Percentiles rank a stretch among this genome's conserved stretches.
Conservation (phyloP, 2,113 vertebrate species). For the Todiramphus saurophagus region DNA sequence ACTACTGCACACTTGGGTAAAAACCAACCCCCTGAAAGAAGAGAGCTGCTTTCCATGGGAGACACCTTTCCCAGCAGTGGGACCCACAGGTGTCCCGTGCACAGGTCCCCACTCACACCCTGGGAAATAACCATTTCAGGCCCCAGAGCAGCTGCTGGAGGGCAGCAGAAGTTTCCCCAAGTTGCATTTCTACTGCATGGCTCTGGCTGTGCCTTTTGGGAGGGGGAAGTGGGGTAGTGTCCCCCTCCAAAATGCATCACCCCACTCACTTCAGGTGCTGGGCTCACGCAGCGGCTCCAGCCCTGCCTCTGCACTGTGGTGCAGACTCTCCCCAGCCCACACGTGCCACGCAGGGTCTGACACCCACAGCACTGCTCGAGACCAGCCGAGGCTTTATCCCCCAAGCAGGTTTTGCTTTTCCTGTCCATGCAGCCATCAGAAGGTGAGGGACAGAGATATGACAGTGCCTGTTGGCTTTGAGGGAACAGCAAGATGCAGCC, state of each 20-base stretch:
- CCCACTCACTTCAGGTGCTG: accelerated
- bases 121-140: background rate
- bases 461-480: background rate
- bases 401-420: background rate
- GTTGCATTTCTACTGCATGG: background rate
- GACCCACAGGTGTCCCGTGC: background rate
- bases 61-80: accelerated
- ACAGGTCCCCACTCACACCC: background rate
- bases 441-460: background rate
- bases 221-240: background rate
- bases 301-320: accelerated
- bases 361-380: accelerated
- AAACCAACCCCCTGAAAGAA: background rate
- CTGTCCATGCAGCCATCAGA: background rate
- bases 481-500: background rate
- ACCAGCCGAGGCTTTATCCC: background rate
- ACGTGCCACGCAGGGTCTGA: background rate
- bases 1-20: background rate
- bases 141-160: background rate
- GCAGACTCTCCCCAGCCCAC: background rate
- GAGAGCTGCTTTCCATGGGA: background rate
- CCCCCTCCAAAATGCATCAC: background rate
- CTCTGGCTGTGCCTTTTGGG: background rate
- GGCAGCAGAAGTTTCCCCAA: background rate
- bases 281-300: background rate